Evolutionary conservation across 2,797 vertebrate species (phyloP).

Genomic region (Potorous gilbertii): DNA sequence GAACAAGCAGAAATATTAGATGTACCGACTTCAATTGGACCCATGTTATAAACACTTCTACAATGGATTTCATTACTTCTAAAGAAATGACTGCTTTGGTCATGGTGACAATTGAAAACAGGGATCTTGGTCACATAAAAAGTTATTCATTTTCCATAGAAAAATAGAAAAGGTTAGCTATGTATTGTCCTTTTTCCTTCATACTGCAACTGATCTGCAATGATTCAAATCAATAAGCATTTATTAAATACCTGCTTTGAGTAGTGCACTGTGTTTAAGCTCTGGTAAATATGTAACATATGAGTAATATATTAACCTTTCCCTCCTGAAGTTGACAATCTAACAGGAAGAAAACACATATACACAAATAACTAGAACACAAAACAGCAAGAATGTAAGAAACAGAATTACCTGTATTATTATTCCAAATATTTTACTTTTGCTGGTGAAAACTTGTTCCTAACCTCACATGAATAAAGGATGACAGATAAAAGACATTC

Average conservation of each 20-base stretch:
- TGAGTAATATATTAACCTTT: background rate
- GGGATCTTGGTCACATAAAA: background rate
- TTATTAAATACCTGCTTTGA: background rate
- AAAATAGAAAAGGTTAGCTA: background rate
- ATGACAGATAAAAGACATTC: background rate
- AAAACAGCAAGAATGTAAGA: background rate
- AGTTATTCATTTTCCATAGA: background rate
- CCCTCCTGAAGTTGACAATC: background rate
- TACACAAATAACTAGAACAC: background rate
- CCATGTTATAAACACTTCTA: background rate
- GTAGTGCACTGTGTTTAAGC: background rate
- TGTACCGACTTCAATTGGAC: background rate
- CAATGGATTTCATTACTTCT: background rate
- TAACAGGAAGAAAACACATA: background rate
- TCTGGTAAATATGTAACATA: background rate
- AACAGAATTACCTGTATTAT: background rate
- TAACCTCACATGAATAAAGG: background rate
- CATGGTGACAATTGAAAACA: background rate
- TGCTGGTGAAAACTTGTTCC: background rate
- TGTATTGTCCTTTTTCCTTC: background rate
- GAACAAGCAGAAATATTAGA: background rate
- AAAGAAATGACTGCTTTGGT: background rate
- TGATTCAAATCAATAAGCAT: background rate
- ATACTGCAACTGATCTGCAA: background rate
- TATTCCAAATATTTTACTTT: background rate